Base-by-base conservation (phyloP, 2,888 invertebrate genomes). In the Cantharis nigra region DNA sequence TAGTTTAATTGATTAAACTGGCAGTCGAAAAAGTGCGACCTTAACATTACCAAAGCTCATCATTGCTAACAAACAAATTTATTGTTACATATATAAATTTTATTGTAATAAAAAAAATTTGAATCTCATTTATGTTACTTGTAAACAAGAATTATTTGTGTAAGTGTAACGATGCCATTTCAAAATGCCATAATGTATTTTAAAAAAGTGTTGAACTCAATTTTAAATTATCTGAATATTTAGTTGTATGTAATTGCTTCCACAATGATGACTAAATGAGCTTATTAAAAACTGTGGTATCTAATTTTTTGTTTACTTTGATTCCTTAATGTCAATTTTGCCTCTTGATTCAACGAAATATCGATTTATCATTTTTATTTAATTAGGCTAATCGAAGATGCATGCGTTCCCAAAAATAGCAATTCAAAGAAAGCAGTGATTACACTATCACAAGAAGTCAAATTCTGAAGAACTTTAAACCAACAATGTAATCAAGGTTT, bases 251-350 rank as follows among this genome's bases (percentile, higher is more conserved):
- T 87, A 87, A 77, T 84, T 86, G 86, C 87, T 87, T 87, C 87
- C 86, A 87, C 86, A 84, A 85, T 85, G 84, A 87, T 86, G 87
- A 87, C 86, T 87, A 87, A 87, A 87, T 86, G 87, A 87, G 87
- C 87, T 87, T 87, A 87, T 86, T 85, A 84, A 86, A 87, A 83
- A 72, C 26, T 78, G 65, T 65, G 33, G 49, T 77, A 70, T 33
- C 70, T 70, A 75, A 74, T n/a, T 75, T 75, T 72, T 65, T 69
- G 72, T 71, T 71, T 63, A 49, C 7, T 62, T 65, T 64, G 11
- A 72, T 65, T 69, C 23, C 28, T 69, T 69, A 26, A 49, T 49
- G n/a, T 49, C 1, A n/a, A 49, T 49, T 49, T 49, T 49, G 11
- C 1, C 3, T n/a, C 49, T 49, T 49, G 7, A 49, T n/a, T n/a